Evolutionary conservation across 1,140 invertebrate genomes (phyloP), one percentile per base, ranked within the genome.

Genomic region (Cryptotermes secundus): DNA sequence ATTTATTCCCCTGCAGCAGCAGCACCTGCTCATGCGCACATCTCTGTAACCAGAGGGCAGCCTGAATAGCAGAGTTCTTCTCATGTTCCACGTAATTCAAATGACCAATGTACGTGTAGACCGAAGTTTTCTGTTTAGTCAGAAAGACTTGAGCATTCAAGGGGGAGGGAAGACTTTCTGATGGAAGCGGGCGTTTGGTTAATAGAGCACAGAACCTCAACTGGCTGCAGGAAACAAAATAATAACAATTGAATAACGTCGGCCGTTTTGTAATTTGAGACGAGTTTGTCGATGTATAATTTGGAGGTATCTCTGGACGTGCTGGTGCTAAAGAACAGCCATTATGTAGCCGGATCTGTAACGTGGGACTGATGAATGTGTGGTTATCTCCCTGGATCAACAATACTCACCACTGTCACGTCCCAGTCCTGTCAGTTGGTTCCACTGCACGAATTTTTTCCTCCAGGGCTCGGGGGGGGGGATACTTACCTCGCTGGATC

Each of bases 41-140:
- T 72, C 59, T 31, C 9, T 31, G 7, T 72, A 31, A 72, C 59
- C n/a, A 7, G 26, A 31, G 59, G 59, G 59, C 59, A 72, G n/a
- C 59, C 4, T 31, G 26, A 72, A 16, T 26, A 72, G 14, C 59
- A 72, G 10, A 72, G 6, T 31, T 72, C n/a, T 9, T 72, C 59
- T n/a, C 59, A 72, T n/a, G 59, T 72, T 72, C 59, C 59, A 72
- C 59, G 59, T 72, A 72, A 72, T 72, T 72, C n/a, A 26, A 72
- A 72, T 72, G 59, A 72, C 59, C 31, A 72, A 72, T n/a, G 59
- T 72, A 72, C 59, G 59, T 72, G 59, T 72, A 72, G 59, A 72
- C 0, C 59, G 26, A 72, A 72, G 59, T 72, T 31, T 31, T 26
- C n/a, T 72, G 59, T 72, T 72, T 72, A 72, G 59, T 72, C 59